Conservation (phyloP, 2,888 invertebrate species). For the Pinctada fucata region DNA sequence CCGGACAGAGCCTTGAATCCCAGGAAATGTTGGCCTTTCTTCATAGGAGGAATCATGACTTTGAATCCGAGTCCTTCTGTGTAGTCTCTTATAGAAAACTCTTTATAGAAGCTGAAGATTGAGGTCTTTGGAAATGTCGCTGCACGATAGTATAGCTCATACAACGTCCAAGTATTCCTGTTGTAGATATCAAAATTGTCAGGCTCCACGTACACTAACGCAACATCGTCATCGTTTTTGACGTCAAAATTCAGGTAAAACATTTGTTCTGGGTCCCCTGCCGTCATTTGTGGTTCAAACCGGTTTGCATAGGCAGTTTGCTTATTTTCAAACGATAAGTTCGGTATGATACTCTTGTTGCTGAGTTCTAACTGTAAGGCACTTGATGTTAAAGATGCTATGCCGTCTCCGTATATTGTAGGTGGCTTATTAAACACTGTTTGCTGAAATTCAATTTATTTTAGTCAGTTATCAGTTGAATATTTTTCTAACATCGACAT, state of each 20-base stretch:
- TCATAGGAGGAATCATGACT: slow-evolving; percentile 13
- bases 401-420: slow-evolving; percentile 7
- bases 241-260: slow-evolving; percentile 18
- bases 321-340: neutral
- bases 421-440: slow-evolving; percentile 2
- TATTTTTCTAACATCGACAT: too few relatives aligned
- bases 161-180: slow-evolving; percentile 14
- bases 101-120: neutral
- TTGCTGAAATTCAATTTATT: neutral
- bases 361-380: neutral
- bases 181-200: slow-evolving; percentile 12
- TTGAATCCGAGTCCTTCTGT: slow-evolving; percentile 31
- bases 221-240: slow-evolving; percentile 18
- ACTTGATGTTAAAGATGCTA: slow-evolving; percentile 3
- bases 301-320: neutral
- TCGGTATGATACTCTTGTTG: neutral
- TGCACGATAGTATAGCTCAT: slow-evolving; percentile 11
- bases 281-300: slow-evolving; percentile 4
- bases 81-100: neutral
- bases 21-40: slow-evolving; percentile 20
- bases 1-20: slow-evolving; percentile 20
- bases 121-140: slow-evolving; percentile 7
- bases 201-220: slow-evolving; percentile 26
- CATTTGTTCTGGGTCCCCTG: slow-evolving; percentile 29
- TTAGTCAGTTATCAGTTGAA: too few relatives aligned